Conservation (phyloP, 92 coral and sea anemone species). For the Porites lobata region DNA sequence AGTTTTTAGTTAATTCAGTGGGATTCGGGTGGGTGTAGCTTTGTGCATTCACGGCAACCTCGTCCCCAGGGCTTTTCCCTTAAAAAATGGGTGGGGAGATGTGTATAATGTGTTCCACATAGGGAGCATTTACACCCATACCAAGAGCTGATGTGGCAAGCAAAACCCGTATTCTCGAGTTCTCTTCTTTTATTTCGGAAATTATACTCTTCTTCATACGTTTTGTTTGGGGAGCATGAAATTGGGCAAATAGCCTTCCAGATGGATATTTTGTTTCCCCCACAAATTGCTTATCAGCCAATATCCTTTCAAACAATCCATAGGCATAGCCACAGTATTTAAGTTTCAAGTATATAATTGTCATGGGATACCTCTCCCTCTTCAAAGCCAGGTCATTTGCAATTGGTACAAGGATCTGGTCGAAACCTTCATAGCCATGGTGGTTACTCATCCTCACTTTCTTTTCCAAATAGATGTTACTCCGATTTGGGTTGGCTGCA, state of each 20-base stretch:
- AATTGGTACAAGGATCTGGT: slow-evolving; percentile 55
- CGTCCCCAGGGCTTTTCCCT: no score
- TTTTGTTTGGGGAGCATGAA: neutral
- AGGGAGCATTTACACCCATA: no score
- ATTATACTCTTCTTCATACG: no score
- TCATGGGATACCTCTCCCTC: slow-evolving; percentile 66
- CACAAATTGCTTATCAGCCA: slow-evolving; percentile 58
- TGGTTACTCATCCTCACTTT: slow-evolving; percentile 56
- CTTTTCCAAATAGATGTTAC: slow-evolving; percentile 59
- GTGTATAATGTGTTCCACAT: no score
- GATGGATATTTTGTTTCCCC: slow-evolving; percentile 14
- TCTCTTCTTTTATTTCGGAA: no score
- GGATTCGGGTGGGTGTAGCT: no score
- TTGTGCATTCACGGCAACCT: no score
- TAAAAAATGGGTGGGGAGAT: no score
- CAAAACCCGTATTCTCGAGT: no score
- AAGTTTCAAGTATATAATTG: neutral
- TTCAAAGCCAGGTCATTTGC: slow-evolving; percentile 60
- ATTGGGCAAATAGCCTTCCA: no score
- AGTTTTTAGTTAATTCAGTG: no score
- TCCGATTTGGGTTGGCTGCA: slow-evolving; percentile 50
- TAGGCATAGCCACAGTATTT: neutral
- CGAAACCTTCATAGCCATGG: slow-evolving; percentile 51
- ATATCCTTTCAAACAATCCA: slow-evolving; percentile 62
- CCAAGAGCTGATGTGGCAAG: no score